Evolutionary conservation across 1,140 invertebrate species (phyloP).

Genomic region (Pseudomyrmex gracilis): DNA sequence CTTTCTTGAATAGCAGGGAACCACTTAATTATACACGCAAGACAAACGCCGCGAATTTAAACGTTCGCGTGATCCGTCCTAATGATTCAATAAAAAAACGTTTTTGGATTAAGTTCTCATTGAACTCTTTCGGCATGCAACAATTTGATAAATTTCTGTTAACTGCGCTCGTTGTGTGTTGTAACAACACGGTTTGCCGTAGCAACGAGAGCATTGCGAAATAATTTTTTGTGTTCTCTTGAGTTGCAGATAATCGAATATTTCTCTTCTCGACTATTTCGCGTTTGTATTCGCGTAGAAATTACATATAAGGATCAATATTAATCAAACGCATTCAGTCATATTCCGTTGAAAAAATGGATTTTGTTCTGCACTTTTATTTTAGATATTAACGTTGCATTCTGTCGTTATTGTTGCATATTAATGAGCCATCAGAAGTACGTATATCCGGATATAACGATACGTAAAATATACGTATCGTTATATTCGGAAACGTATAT

Average conservation of each 20-base stretch:
- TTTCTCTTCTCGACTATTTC: not conserved
- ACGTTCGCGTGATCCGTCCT: not conserved
- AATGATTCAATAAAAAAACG: conserved; percentile 54
- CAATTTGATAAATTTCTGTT: conserved; percentile 58
- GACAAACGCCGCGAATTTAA: conserved; percentile 15
- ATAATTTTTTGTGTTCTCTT: conserved; percentile 55
- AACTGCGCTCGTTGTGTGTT: not conserved
- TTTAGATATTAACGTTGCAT: not conserved
- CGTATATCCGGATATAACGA: too few species aligned
- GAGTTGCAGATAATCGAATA: conserved; percentile 29
- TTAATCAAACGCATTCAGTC: not conserved
- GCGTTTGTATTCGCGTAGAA: not conserved
- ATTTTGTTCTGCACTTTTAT: not conserved
- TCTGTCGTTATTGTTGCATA: not conserved
- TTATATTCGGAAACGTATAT: not conserved
- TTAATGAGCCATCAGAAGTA: conserved; percentile 2
- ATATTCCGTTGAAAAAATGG: too few species aligned
- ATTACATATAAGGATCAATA: conserved; percentile 18
- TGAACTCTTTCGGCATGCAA: conserved; percentile 7
- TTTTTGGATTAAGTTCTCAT: conserved; percentile 47
- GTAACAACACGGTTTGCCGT: not conserved
- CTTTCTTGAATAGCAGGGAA: not conserved
- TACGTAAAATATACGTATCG: not conserved
- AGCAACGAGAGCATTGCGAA: not conserved
- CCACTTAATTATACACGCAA: conserved; percentile 38